These are phyloP conservation scores for Probaryconus sp. DNA, from an alignment of 1,140 invertebrate species.

Conservation along the genomic window DNA sequence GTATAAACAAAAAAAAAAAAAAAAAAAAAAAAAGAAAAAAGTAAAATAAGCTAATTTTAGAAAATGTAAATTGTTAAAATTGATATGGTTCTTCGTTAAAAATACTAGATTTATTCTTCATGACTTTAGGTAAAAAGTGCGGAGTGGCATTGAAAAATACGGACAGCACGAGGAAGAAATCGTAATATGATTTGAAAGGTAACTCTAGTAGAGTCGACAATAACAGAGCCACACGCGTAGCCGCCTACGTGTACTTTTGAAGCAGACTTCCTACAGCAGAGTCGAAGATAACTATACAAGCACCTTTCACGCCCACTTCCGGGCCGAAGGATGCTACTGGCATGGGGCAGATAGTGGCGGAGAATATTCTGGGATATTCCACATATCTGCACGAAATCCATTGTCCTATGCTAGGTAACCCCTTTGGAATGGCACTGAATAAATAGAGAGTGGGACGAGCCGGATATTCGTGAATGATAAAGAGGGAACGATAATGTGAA, in stretches of 20 bases:
- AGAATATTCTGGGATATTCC: constrained; percentile 57
- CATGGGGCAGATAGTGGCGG: constrained; percentile 54
- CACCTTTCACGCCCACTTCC: constrained; percentile 70
- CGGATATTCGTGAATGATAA: constrained; percentile 58
- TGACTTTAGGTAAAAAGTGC: constrained; percentile 9
- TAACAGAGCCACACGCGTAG: constrained; percentile 56
- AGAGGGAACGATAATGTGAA: constrained; percentile 44
- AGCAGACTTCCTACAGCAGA: constrained; percentile 49
- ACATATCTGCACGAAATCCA: constrained; percentile 53
- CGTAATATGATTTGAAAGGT: constrained; percentile 26
- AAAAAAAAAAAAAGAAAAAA: no score
- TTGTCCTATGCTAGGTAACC: constrained; percentile 63
- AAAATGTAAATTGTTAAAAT: no score
- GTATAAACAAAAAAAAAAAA: no score
- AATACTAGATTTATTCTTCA: no score
- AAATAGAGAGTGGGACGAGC: constrained; percentile 56
- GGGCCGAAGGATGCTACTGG: constrained; percentile 62
- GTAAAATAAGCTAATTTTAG: no score
- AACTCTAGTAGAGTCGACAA: constrained; percentile 33
- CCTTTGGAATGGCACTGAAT: constrained; percentile 45
- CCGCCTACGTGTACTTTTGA: constrained; percentile 53
- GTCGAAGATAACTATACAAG: constrained; percentile 63
- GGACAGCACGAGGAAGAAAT: constrained; percentile 21
- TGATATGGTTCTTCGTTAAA: no score
- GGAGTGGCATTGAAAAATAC: constrained; percentile 1